Conservation (phyloP, 2,888 invertebrate genomes). For the Brachyopa scutellaris region DNA sequence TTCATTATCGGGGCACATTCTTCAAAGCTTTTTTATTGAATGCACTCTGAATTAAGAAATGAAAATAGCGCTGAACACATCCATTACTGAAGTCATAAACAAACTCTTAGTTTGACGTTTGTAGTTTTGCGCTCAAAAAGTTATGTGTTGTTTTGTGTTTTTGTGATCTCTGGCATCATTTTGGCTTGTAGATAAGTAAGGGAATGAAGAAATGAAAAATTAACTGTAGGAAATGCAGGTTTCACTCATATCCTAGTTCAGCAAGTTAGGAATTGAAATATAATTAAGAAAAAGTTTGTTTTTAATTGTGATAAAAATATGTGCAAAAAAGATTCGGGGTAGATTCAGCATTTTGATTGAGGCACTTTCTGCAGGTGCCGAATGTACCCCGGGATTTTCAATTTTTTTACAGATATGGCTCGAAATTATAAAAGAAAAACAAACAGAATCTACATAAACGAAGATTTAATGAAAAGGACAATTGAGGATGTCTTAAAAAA, state of each 20-base stretch:
- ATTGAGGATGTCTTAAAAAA: slow-evolving; percentile 10
- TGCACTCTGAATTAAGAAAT: slow-evolving; percentile 10
- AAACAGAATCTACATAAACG: neutral
- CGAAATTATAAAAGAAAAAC: neutral
- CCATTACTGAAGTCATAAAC: slow-evolving; percentile 4
- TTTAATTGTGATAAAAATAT: neutral
- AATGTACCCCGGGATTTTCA: slow-evolving; percentile 1
- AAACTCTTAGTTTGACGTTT: slow-evolving; percentile 7
- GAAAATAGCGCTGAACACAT: slow-evolving; percentile 2
- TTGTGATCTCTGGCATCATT: slow-evolving; percentile 3
- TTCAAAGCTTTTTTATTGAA: neutral
- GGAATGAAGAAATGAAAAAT: neutral
- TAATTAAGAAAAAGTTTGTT: neutral
- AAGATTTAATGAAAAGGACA: slow-evolving; percentile 1
- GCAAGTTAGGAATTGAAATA: neutral
- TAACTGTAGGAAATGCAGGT: slow-evolving; percentile 1
- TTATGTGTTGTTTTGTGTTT: slow-evolving; percentile 9
- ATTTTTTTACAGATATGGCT: slow-evolving; percentile 6
- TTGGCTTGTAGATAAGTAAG: neutral
- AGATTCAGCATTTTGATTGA: slow-evolving; percentile 11
- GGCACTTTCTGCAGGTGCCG: slow-evolving; percentile 5
- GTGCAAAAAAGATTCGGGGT: neutral
- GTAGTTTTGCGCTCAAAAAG: neutral
- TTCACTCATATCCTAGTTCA: slow-evolving; percentile 6
- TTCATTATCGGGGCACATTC: neutral